Percentiles rank a stretch among this genome's conserved stretches.
Evolutionary conservation across 1,140 invertebrate species (phyloP).

Genomic region (Euwallacea similis): DNA sequence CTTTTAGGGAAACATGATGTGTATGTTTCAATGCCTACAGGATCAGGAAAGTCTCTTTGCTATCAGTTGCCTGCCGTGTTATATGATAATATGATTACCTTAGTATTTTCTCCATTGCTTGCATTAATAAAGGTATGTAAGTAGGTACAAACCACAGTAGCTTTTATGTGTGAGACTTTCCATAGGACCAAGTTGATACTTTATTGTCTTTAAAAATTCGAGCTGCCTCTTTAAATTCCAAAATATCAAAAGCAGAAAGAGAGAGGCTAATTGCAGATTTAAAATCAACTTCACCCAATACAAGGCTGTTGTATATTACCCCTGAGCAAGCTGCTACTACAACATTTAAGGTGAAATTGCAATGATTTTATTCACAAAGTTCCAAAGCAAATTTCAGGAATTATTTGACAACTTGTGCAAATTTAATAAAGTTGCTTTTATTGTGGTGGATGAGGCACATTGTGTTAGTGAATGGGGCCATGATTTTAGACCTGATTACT

Average conservation of each 20-base stretch:
- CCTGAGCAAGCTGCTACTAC: constrained; percentile 85
- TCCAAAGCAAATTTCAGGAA: constrained; percentile 48
- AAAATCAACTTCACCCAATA: constrained; percentile 63
- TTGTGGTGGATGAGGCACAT: constrained; percentile 96
- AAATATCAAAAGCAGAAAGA: constrained; percentile 73
- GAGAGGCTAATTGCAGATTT: constrained; percentile 75
- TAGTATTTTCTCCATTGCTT: constrained; percentile 91
- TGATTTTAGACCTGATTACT: constrained; percentile 94
- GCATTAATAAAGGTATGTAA: constrained; percentile 74
- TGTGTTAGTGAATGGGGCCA: constrained; percentile 98
- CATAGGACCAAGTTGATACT: constrained; percentile 73
- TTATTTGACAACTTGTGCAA: constrained; percentile 64
- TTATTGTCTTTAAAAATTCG: constrained; percentile 68
- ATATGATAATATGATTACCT: constrained; percentile 70
- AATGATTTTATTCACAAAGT: not conserved
- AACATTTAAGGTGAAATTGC: constrained; percentile 63
- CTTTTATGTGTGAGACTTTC: not conserved
- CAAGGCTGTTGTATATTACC: constrained; percentile 84
- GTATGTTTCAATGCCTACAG: constrained; percentile 89
- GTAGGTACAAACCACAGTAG: constrained; percentile 41
- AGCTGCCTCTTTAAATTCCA: constrained; percentile 88
- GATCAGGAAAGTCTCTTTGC: constrained; percentile 94
- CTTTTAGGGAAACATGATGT: constrained; percentile 71
- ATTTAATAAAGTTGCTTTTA: constrained; percentile 70
- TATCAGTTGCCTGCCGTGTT: constrained; percentile 89